These are phyloP conservation scores for Cacoxenus indagator DNA, from an alignment of 2,888 invertebrate genomes.

Conservation along the genomic window DNA sequence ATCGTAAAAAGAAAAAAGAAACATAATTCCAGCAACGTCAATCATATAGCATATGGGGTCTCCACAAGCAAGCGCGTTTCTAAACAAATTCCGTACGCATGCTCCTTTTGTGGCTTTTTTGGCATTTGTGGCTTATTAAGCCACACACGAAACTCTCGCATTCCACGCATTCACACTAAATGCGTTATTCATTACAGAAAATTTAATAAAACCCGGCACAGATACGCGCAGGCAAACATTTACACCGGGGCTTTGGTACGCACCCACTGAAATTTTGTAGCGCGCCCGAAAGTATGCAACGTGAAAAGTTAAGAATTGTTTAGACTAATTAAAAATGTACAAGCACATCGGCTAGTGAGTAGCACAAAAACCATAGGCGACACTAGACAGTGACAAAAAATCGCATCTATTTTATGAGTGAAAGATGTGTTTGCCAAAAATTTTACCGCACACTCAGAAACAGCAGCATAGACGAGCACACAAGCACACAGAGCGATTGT, in stretches of 20 bases:
- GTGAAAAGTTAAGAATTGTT: background rate
- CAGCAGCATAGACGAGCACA: background rate
- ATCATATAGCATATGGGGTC: too few species aligned
- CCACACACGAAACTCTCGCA: too few species aligned
- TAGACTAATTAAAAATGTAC: constrained; percentile 10
- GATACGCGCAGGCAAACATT: too few species aligned
- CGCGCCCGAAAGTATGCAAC: background rate
- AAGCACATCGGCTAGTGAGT: background rate
- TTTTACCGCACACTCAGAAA: background rate
- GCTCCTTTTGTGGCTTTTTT: too few species aligned
- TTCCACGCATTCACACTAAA: too few species aligned
- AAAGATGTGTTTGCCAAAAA: constrained; percentile 5
- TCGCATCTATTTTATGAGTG: constrained; percentile 7
- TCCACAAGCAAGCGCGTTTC: too few species aligned
- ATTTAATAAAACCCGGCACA: too few species aligned
- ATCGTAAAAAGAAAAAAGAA: too few species aligned
- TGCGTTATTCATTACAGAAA: too few species aligned
- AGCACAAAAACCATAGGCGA: background rate
- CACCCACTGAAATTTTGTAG: background rate
- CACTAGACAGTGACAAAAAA: background rate
- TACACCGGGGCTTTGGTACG: background rate
- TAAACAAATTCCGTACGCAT: too few species aligned
- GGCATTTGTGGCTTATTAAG: too few species aligned
- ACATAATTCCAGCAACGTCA: too few species aligned
- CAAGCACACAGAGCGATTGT: background rate